Base-by-base conservation (phyloP, 2,113 vertebrate species). In the Scomber scombrus region DNA sequence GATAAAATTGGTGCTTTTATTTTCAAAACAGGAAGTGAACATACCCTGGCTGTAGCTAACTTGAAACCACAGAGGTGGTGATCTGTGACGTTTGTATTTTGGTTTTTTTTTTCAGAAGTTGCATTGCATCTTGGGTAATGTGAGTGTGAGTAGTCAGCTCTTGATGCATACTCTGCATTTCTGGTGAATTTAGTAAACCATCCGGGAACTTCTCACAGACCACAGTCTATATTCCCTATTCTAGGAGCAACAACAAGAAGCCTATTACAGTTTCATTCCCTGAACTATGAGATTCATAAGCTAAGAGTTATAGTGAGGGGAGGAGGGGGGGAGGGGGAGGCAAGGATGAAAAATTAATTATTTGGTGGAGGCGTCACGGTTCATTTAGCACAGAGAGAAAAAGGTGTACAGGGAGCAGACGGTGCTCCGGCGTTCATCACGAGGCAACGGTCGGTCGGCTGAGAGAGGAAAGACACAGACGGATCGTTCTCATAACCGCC, bases 361-460 rank as follows among this genome's bases (percentile, higher is more conserved):
- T 88, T 89, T 86, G 82, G 77, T 12, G 45, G 69, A 56, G 80
- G 75, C 54, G 66, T 78, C 79, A 78, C 21, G 75, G 75, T 80
- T 88, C 65, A 85, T 89, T 88, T 81, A 66, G 78, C 62, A 26
- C 65, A n/a, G n/a, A n/a, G n/a, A 71, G 80, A 70, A 83, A 64
- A 81, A 34, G 65, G 34, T 55, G 77, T 4, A 34, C 58, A 12
- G 7, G 43, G 60, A 74, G 67, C 66, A n/a, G 23, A 4, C 15
- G 49, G 62, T 4, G 70, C 11, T 1, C 8, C 46, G 23, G 29
- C 16, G 63, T 79, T 84, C 77, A 63, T 81, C 66, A 60, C 18
- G 0, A 71, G 29, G 47, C n/a, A 2, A 65, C 21, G 1, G 55
- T 7, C 12, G 19, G 40, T 16, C 7, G n/a, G 29, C 23, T 0